Conservation (phyloP, 2,888 invertebrate genomes). For the Steromphala cineraria region DNA sequence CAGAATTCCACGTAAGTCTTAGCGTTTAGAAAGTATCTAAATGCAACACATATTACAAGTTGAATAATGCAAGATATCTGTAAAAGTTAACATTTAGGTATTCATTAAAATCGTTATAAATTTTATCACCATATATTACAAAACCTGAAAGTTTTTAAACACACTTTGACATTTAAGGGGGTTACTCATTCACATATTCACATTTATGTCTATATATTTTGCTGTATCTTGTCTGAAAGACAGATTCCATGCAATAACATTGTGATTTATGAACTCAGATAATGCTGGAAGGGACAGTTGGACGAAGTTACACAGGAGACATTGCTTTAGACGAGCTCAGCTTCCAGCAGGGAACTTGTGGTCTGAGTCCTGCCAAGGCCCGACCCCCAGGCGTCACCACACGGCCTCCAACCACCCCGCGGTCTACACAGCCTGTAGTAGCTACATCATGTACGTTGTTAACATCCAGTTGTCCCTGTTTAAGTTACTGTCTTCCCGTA, state of each 20-base stretch:
- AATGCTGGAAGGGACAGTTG: constrained; percentile 55
- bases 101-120: too few relatives aligned
- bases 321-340: constrained; percentile 63
- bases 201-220: too few relatives aligned
- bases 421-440: constrained; percentile 37
- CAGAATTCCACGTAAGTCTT: constrained; percentile 51
- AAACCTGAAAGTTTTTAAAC: too few relatives aligned
- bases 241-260: too few relatives aligned
- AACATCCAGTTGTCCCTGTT: too few relatives aligned
- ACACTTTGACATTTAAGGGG: too few relatives aligned
- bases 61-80: not conserved
- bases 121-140: too few relatives aligned
- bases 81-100: too few relatives aligned
- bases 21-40: not conserved
- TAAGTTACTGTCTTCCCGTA: too few relatives aligned
- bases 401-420: constrained; percentile 36
- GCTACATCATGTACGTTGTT: constrained; percentile 51
- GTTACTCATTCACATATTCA: too few relatives aligned
- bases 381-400: constrained; percentile 42
- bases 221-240: too few relatives aligned
- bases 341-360: constrained; percentile 47
- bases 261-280: too few relatives aligned
- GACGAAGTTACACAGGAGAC: constrained; percentile 45
- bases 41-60: not conserved
- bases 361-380: constrained; percentile 45